phyloP scores from a whole-genome alignment of 2,797 vertebrate genomes.

The Geotrypetes seraphini region DNA sequence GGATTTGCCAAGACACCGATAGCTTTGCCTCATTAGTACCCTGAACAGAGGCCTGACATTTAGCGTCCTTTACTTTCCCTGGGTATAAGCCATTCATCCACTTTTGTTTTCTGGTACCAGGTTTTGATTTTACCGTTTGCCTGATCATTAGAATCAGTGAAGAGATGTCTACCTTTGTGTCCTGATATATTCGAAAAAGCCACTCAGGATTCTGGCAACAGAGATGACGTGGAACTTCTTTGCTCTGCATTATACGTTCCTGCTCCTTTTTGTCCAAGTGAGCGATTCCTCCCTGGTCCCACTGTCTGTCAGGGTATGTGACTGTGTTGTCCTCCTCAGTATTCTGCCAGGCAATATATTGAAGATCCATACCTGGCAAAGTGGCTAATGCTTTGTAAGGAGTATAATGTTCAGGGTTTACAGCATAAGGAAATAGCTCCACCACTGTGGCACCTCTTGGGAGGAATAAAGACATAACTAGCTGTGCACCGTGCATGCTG shows the following conservation, averaged over 20 bases:
- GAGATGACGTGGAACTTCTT: slow-evolving; percentile 81
- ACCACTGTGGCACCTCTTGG: slow-evolving; percentile 82
- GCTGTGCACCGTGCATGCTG: slow-evolving; percentile 94
- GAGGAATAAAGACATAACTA: slow-evolving; percentile 83
- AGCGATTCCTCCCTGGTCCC: slow-evolving; percentile 90
- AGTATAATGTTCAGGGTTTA: slow-evolving; percentile 93
- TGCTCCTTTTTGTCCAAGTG: slow-evolving; percentile 82
- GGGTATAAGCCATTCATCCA: slow-evolving; percentile 73
- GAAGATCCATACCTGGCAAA: slow-evolving; percentile 91
- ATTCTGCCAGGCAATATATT: slow-evolving; percentile 92
- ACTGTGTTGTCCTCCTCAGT: slow-evolving; percentile 69
- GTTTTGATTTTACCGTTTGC: slow-evolving; percentile 68
- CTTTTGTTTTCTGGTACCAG: slow-evolving; percentile 61
- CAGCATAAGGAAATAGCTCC: slow-evolving; percentile 87
- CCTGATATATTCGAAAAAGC: slow-evolving; percentile 96
- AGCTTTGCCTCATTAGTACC: slow-evolving; percentile 79
- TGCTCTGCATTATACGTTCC: slow-evolving; percentile 75
- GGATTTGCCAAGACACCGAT: slow-evolving; percentile 88
- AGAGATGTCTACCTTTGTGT: slow-evolving; percentile 80
- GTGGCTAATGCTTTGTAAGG: slow-evolving; percentile 87
- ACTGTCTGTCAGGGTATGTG: slow-evolving; percentile 74
- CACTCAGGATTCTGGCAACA: slow-evolving; percentile 95
- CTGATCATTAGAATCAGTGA: slow-evolving; percentile 74
- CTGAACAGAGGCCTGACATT: slow-evolving; percentile 82
- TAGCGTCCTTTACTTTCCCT: slow-evolving; percentile 79